phyloP scores from a whole-genome alignment of 1,140 invertebrate genomes.

The Bombus fervidus region DNA sequence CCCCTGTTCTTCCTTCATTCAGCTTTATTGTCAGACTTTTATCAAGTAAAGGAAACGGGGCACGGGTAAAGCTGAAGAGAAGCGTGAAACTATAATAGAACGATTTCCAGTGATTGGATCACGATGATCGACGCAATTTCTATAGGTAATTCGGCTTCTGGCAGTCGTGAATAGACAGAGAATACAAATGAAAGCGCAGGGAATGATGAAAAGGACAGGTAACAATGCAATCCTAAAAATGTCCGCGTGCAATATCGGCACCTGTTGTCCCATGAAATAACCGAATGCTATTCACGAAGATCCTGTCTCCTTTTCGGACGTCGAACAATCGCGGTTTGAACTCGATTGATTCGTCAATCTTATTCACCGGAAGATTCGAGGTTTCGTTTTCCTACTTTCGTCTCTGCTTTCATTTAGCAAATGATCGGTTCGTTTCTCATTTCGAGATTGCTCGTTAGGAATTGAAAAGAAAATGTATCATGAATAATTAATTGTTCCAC shows the following conservation, averaged over 20 bases:
- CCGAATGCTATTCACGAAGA: constrained; percentile 9
- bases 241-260: constrained; percentile 35
- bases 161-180: not conserved
- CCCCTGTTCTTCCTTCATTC: not conserved
- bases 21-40: not conserved
- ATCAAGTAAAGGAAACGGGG: not conserved
- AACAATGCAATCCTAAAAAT: constrained; percentile 26
- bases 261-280: constrained; percentile 43
- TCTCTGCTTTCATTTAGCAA: not conserved
- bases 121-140: not conserved
- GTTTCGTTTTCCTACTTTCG: too few relatives aligned
- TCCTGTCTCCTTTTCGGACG: not conserved
- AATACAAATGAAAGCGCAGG: too few relatives aligned
- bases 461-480: not conserved
- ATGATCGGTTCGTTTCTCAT: not conserved
- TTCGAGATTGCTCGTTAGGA: not conserved
- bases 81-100: not conserved
- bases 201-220: constrained; percentile 1
- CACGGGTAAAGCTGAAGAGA: not conserved
- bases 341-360: constrained; percentile 12
- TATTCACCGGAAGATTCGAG: not conserved
- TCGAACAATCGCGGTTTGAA: not conserved
- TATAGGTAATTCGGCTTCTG: constrained; percentile 17
- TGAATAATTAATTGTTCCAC: not conserved
- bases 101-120: not conserved